Percentiles rank a stretch among this genome's conserved stretches.
These are phyloP conservation scores for Phrynocephalus vlangalii DNA, from an alignment of 2,797 vertebrate genomes.

Conservation along the genomic window DNA sequence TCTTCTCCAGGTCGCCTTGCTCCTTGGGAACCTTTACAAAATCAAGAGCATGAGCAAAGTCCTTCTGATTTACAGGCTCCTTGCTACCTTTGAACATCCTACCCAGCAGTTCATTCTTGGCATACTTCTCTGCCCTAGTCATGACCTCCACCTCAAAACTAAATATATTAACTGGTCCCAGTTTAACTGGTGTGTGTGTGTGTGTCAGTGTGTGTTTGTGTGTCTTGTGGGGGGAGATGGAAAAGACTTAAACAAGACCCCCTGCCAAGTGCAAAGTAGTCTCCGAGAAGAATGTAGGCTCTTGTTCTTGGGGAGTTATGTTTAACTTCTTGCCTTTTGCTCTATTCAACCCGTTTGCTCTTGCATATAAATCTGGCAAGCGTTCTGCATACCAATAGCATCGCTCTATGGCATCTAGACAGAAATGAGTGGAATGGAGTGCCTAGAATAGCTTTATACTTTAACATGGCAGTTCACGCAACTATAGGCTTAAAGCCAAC, in stretches of 20 bases:
- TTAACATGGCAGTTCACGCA: conserved; percentile 42
- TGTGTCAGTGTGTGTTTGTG: not conserved
- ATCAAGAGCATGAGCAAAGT: conserved; percentile 63
- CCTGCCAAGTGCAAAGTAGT: not conserved
- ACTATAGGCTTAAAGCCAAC: conserved; percentile 39
- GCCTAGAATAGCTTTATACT: conserved; percentile 49
- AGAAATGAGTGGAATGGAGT: conserved; percentile 72
- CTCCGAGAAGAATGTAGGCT: conserved; percentile 52
- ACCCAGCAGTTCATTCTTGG: conserved; percentile 71
- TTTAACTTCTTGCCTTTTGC: conserved; percentile 52
- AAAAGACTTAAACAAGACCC: conserved; percentile 48
- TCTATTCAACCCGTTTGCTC: conserved; percentile 60
- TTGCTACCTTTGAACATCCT: conserved; percentile 34
- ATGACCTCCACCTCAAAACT: conserved; percentile 55
- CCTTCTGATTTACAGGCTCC: conserved; percentile 62
- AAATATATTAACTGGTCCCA: conserved; percentile 49
- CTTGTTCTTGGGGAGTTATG: conserved; percentile 67
- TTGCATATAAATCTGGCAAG: conserved; percentile 64
- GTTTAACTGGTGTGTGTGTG: not conserved
- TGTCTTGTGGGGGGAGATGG: not conserved
- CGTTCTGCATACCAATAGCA: conserved; percentile 68
- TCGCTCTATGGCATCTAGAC: conserved; percentile 68
- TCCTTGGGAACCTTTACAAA: conserved; percentile 11
- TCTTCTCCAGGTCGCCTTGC: conserved; percentile 2
- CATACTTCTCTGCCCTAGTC: conserved; percentile 66